Evolutionary conservation across 2,113 vertebrate species (phyloP).

Genomic region (Anolis sagrei): DNA sequence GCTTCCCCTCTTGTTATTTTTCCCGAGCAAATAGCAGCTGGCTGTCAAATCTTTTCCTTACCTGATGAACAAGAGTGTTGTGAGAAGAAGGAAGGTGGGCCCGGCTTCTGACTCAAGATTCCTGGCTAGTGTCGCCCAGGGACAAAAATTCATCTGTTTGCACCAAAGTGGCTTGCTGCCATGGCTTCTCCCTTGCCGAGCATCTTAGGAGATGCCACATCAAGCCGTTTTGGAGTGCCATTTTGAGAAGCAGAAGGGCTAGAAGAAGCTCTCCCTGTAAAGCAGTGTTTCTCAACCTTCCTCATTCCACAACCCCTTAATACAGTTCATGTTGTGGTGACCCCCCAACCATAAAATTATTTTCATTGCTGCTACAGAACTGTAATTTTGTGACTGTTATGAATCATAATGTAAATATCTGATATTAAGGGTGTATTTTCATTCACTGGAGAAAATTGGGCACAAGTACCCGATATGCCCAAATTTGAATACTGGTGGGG

Average conservation of each 20-base stretch:
- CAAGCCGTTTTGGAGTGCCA: neutral
- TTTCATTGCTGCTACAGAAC: too few species aligned
- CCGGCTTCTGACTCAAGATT: conserved; percentile 13
- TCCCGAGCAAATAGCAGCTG: conserved; percentile 34
- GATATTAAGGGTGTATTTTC: too few species aligned
- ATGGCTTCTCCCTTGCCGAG: neutral
- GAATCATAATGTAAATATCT: too few species aligned
- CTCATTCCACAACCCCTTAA: too few species aligned
- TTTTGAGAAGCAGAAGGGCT: neutral
- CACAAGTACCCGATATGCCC: too few species aligned
- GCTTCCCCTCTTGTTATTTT: conserved; percentile 34
- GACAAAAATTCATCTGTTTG: neutral
- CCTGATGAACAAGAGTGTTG: neutral
- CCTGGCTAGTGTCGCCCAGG: neutral
- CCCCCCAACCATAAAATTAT: too few species aligned
- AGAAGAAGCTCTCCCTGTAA: too few species aligned
- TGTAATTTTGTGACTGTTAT: too few species aligned
- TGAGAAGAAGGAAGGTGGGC: neutral
- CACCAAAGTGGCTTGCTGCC: neutral
- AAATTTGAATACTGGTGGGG: too few species aligned
- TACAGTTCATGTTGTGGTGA: too few species aligned
- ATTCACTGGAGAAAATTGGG: too few species aligned
- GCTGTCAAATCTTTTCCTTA: conserved; percentile 26
- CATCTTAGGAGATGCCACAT: neutral
- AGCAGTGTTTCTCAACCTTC: too few species aligned